Evolutionary conservation across 1,140 invertebrate genomes (phyloP), one percentile per base, ranked within the genome.

Genomic region (Drosophila kurseongensis): DNA sequence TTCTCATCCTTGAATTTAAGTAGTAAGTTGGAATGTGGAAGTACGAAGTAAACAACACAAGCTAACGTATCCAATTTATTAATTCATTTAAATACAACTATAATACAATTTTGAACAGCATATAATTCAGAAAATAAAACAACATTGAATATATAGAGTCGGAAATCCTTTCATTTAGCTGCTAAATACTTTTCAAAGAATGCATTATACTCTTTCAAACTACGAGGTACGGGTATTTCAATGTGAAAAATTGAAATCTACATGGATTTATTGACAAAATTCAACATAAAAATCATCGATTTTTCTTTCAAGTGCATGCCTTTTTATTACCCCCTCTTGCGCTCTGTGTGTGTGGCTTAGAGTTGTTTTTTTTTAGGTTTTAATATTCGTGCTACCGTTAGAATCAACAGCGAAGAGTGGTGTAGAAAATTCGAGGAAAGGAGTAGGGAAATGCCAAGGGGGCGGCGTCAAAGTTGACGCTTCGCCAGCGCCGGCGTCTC

Each of bases 301-400:
- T n/a, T 48, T 29, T 48, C 12, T n/a, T n/a, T 0, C 12, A 35
- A 42, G 40, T 47, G 29, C 48, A 38, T 41, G 41, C 35, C 35
- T 60, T 8, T 56, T 12, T 40, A 23, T 40, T 35, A 14, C 1
- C 48, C 29, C 6, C 47, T 32, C 13, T 32, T n/a, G 27, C 45
- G 13, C 10, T 14, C n/a, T 56, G 54, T 63, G 35, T 73, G 56
- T 74, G 45, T 48, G 69, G 57, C 47, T 67, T 57, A 55, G 52
- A 59, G 57, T 35, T 58, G 61, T 44, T 47, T 38, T 45, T 45
- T 57, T 57, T 71, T 63, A 58, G 60, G 45, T 57, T 61, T 66
- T 52, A 65, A 72, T 76, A 80, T 89, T 69, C 65, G 44, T 65
- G 73, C 63, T 89, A 89, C 84, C 84, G 84, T 89, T 89, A 89